Base-by-base conservation (phyloP, 2,888 invertebrate species). In the Melanophora roralis region DNA sequence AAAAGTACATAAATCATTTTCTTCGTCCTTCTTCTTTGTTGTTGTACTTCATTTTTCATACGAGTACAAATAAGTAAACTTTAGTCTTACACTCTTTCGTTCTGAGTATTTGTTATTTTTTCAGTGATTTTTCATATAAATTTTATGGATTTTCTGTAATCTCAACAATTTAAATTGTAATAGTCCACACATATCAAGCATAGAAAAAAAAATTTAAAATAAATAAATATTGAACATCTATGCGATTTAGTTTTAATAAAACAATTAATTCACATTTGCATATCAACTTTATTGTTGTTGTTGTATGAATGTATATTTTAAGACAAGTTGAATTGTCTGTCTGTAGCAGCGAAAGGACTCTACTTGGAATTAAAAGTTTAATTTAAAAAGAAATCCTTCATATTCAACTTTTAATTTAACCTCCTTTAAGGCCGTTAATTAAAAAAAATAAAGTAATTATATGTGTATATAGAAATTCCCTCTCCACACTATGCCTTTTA, bases 61-160 rank as follows among this genome's bases (percentile, higher is more conserved):
- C 36, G 62, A 55, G 62, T 47, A 34, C 32, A 27, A 65, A 55
- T 67, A 11, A 43, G 51, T 60, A 74, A 68, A 62, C 32, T 38
- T 60, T 36, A 27, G 53, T 60, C 36, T 45, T 45, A 23, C 45
- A 21, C 14, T 60, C 62, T 49, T 57, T 69, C 64, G 62, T 76
- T 45, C 19, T 45, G 27, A 12, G 2, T 57, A 47, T 55, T 60
- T 67, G 7, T 59, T 23, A 7, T n/a, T 34, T 40, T 38, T 45
- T 65, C 62, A 65, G 27, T 60, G 53, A 60, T 72, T 77, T 62
- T 67, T 72, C 60, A 65, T 60, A 65, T 78, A 16, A 65, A 72
- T 72, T 72, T 60, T 51, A 51, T 59, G 65, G 65, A 72, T 78
- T 71, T 78, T 72, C 65, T 72, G 77, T 72, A 71, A 78, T 71